Evolutionary conservation across 92 coral and sea anemone genomes (phyloP).

Genomic region (Isaurus tuberculatus): DNA sequence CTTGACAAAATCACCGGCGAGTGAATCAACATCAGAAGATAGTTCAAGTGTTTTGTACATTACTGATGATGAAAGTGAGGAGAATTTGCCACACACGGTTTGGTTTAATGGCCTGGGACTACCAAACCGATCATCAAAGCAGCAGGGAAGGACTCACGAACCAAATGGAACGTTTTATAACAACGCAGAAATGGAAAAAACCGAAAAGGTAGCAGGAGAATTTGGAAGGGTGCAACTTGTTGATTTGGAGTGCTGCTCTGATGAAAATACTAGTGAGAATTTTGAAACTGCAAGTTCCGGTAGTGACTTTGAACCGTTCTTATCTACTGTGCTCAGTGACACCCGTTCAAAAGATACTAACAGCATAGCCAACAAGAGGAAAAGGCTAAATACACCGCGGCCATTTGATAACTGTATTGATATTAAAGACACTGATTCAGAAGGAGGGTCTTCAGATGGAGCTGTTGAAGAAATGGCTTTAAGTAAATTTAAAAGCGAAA

Average conservation of each 20-base stretch:
- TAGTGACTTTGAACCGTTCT: neutral
- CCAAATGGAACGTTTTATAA: neutral
- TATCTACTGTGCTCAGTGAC: neutral
- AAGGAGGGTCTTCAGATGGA: slow-evolving; percentile 28
- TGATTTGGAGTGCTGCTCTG: slow-evolving; percentile 12
- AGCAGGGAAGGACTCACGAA: neutral
- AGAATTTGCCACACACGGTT: slow-evolving; percentile 34
- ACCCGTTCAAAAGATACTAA: neutral
- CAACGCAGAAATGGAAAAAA: neutral
- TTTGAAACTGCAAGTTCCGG: neutral
- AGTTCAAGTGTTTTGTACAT: slow-evolving; percentile 35
- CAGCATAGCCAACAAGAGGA: neutral
- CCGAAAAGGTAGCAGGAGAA: neutral
- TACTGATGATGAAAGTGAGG: slow-evolving; percentile 43
- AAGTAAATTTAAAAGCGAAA: neutral
- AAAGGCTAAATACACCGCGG: neutral
- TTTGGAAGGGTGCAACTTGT: neutral
- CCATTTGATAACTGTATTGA: neutral
- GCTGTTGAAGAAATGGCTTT: slow-evolving; percentile 4
- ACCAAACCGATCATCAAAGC: neutral
- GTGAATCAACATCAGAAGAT: slow-evolving; percentile 37
- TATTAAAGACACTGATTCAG: slow-evolving; percentile 35
- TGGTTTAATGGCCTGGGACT: neutral
- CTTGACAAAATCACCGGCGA: neutral
- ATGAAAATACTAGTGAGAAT: neutral